Conservation (phyloP, 2,113 vertebrate species). For the Montifringilla adamsi region DNA sequence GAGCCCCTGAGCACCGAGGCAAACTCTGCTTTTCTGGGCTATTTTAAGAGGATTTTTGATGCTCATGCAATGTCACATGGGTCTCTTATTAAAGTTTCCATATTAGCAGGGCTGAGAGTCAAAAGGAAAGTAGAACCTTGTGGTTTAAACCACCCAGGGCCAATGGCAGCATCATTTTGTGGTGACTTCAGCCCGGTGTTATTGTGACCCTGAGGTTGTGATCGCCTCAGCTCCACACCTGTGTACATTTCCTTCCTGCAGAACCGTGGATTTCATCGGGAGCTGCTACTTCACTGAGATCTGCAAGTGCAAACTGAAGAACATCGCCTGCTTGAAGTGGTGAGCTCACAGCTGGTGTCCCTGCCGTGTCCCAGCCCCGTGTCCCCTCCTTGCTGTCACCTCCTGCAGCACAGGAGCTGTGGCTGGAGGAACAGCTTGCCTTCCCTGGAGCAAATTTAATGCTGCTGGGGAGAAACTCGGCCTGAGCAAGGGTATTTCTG, state of each 20-base stretch:
- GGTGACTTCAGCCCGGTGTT: no score
- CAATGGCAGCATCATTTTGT: accelerated
- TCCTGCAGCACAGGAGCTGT: neutral
- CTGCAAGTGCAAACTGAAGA: conserved; percentile 95
- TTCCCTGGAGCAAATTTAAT: neutral
- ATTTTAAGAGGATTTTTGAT: accelerated
- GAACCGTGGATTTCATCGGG: conserved; percentile 92
- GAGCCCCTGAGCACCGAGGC: accelerated
- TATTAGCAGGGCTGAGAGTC: neutral
- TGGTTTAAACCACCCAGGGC: neutral
- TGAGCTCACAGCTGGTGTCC: conserved; percentile 25
- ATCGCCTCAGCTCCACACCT: neutral
- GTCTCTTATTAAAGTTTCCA: neutral
- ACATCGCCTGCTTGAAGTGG: conserved; percentile 95
- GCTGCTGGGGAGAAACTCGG: neutral
- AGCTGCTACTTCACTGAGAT: conserved; percentile 92
- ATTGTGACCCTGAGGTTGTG: accelerated
- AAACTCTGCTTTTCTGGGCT: no score
- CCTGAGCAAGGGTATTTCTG: neutral
- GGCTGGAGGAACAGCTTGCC: neutral
- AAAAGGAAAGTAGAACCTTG: accelerated
- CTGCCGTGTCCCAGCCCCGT: accelerated
- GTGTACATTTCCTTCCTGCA: neutral
- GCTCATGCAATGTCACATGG: accelerated
- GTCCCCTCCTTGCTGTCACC: neutral